These are phyloP conservation scores for Sinhomidia bicolor DNA, from an alignment of 2,888 invertebrate species.

Conservation along the genomic window DNA sequence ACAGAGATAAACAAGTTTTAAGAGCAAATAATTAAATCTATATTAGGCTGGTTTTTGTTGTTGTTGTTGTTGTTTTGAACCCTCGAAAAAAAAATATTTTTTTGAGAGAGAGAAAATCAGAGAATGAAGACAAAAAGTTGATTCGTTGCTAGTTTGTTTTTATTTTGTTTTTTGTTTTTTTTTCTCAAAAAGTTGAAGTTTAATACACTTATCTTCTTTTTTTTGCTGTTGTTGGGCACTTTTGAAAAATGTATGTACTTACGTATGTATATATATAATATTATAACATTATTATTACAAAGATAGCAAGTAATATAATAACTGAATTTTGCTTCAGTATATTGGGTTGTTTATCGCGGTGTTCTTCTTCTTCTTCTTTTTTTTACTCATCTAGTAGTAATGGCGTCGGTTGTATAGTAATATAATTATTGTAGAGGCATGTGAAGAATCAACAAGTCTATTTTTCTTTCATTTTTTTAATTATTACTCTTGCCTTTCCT, in stretches of 20 bases:
- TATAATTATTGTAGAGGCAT: conserved; percentile 31
- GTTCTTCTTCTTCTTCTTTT: neutral
- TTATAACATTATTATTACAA: neutral
- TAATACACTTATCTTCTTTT: too few relatives aligned
- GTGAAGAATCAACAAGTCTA: conserved; percentile 49
- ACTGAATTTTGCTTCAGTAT: neutral
- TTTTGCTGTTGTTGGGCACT: conserved; percentile 13
- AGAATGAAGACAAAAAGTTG: neutral
- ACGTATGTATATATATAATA: too few relatives aligned
- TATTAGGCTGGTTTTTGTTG: too few relatives aligned
- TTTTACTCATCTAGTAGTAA: conserved; percentile 2
- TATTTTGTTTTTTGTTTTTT: conserved; percentile 2
- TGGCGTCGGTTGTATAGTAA: conserved; percentile 15
- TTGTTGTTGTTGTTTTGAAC: too few relatives aligned
- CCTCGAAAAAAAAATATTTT: too few relatives aligned
- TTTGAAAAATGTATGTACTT: neutral
- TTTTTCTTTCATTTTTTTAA: neutral
- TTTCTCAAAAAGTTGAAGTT: neutral
- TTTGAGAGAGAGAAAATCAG: neutral
- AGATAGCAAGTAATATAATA: neutral
- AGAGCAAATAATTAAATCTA: too few relatives aligned
- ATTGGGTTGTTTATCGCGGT: neutral
- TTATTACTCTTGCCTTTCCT: neutral
- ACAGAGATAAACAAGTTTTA: too few relatives aligned
- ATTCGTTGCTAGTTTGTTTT: too few relatives aligned